phyloP scores from a whole-genome alignment of 1,140 invertebrate species.

The Zaprionus capensis region DNA sequence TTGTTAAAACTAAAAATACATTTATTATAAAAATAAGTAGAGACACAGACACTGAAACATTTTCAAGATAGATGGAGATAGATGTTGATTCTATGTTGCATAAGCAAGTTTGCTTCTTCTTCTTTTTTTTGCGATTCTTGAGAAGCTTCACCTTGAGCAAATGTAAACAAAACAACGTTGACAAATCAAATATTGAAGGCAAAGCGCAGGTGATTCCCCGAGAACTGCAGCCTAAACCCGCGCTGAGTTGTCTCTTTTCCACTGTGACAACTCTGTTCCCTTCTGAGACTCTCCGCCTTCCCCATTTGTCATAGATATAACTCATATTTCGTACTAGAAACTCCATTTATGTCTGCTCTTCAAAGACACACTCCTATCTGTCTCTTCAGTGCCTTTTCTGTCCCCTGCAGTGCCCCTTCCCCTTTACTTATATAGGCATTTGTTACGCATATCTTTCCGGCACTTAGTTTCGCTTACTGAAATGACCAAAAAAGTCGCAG shows the following conservation, averaged over 20 bases:
- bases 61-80: conserved; percentile 11
- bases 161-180: conserved; percentile 52
- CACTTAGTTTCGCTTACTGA: conserved; percentile 66
- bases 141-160: conserved; percentile 41
- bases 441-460: conserved; percentile 76
- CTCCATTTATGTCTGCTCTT: background rate
- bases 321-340: background rate
- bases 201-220: background rate
- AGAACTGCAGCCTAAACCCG: no score
- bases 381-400: background rate
- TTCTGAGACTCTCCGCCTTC: no score
- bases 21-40: conserved; percentile 47
- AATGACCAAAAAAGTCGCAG: conserved; percentile 51
- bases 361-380: background rate
- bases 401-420: background rate
- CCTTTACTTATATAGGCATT: conserved; percentile 25
- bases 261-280: no score
- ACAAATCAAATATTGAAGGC: conserved; percentile 41
- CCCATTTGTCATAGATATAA: no score
- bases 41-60: conserved; percentile 27
- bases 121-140: conserved; percentile 15
- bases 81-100: conserved; percentile 41
- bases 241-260: no score
- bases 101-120: conserved; percentile 38
- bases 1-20: conserved; percentile 55